phyloP scores from a whole-genome alignment of 37 sponge, comb jelly and placozoan genomes.

The Halisarca cf. caerulea region DNA sequence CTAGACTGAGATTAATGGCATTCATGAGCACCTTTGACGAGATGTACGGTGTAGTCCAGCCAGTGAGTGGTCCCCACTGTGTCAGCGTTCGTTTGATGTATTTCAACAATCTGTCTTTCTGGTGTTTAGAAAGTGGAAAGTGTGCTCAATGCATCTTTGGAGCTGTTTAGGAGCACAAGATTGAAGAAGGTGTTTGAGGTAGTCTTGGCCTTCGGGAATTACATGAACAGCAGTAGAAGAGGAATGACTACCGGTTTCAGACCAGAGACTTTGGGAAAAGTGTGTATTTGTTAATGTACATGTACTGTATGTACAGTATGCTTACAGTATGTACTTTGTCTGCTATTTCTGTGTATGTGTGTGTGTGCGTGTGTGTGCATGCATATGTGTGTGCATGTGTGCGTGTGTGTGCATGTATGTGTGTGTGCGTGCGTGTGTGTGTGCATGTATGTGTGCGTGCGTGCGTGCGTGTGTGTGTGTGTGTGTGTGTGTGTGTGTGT shows the following conservation, averaged over 20 bases:
- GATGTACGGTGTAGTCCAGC: conserved; percentile 49
- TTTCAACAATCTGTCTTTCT: not conserved
- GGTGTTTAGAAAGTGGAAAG: conserved; percentile 58
- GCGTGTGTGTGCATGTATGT: no score
- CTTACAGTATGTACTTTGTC: no score
- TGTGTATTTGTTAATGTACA: not conserved
- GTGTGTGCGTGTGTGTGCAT: not conserved
- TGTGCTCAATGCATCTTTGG: conserved; percentile 71
- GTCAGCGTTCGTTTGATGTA: conserved; percentile 7
- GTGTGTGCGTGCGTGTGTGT: no score
- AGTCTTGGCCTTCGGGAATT: conserved; percentile 90
- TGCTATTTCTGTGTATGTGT: not conserved
- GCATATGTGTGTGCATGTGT: no score
- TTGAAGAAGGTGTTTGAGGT: conserved; percentile 84
- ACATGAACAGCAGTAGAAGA: conserved; percentile 87
- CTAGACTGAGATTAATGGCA: conserved; percentile 68
- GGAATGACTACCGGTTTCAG: conserved; percentile 79
- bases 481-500: no score
- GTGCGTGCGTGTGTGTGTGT: no score
- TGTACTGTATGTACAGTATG: not conserved
- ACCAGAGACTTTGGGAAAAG: conserved; percentile 76
- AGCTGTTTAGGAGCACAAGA: conserved; percentile 65
- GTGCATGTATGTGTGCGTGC: no score
- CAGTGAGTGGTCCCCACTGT: conserved; percentile 54
- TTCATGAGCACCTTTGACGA: conserved; percentile 93